phyloP scores from a whole-genome alignment of 2,113 vertebrate genomes.

The Pygoscelis adeliae region DNA sequence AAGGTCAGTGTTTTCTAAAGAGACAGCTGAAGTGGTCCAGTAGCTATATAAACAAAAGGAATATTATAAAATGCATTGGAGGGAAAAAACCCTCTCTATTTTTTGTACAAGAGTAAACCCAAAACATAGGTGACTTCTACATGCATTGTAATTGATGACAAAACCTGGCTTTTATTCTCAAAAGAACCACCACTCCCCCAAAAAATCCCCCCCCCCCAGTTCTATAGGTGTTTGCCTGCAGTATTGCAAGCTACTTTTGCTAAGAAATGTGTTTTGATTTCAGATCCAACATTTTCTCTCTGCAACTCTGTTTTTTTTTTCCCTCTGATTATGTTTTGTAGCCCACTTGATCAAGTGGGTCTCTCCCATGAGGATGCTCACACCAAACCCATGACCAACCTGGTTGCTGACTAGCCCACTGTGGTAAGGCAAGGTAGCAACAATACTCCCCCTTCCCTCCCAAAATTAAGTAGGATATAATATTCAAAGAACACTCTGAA shows the following conservation, averaged over 20 bases:
- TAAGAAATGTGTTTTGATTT: neutral
- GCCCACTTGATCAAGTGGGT: neutral
- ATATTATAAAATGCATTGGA: neutral
- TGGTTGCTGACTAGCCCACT: fast-evolving
- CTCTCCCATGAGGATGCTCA: neutral
- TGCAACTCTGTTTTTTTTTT: neutral
- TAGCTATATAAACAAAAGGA: neutral
- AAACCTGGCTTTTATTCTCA: neutral
- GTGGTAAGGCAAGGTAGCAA: neutral
- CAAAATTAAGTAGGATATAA: neutral
- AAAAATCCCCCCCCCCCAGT: neutral
- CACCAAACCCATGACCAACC: neutral
- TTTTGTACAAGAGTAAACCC: neutral
- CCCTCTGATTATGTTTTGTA: neutral
- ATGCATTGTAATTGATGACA: neutral
- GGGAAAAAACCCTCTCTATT: fast-evolving
- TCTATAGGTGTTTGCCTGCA: neutral
- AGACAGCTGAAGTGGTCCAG: neutral
- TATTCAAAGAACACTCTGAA: neutral
- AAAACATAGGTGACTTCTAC: neutral
- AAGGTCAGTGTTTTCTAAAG: neutral
- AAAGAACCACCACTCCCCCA: too few relatives aligned
- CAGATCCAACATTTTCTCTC: neutral
- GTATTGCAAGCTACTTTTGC: neutral
- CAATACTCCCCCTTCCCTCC: neutral